Conservation (phyloP, 2,113 vertebrate genomes). For the Ptychochromis oligacanthus region DNA sequence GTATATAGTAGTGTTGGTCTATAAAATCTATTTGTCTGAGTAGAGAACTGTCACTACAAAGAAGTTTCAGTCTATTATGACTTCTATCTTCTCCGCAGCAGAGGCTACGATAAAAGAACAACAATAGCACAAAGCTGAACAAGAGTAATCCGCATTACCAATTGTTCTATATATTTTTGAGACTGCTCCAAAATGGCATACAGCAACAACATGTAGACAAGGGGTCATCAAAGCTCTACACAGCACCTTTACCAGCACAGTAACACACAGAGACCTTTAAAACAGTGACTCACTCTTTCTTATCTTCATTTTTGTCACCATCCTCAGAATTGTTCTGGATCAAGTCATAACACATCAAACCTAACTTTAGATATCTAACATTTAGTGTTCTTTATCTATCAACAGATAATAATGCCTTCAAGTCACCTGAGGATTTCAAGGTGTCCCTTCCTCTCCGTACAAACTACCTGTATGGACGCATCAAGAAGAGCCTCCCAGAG, state of each 20-base stretch:
- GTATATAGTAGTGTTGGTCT: too few relatives aligned
- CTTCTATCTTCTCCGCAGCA: not conserved
- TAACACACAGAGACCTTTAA: not conserved
- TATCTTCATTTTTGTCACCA: not conserved
- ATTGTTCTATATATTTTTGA: not conserved
- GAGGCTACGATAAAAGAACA: not conserved
- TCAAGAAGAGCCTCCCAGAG: conserved; percentile 96
- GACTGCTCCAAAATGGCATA: not conserved
- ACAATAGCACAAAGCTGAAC: not conserved
- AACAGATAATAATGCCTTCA: conserved; percentile 92
- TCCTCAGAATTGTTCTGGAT: not conserved
- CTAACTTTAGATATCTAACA: not conserved
- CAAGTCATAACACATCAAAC: not conserved
- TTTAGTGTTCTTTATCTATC: not conserved
- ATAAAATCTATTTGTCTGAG: too few relatives aligned
- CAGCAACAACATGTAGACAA: not conserved
- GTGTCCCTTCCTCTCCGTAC: conserved; percentile 94
- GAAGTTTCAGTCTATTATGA: not conserved
- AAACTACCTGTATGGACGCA: conserved; percentile 95
- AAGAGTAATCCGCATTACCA: not conserved
- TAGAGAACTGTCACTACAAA: too few relatives aligned
- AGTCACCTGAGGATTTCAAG: conserved; percentile 96
- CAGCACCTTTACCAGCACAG: not conserved
- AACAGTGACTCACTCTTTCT: not conserved
- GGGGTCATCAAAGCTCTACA: not conserved